phyloP scores from a whole-genome alignment of 2,113 vertebrate genomes.

The Stomatorhinus ivindoensis region DNA sequence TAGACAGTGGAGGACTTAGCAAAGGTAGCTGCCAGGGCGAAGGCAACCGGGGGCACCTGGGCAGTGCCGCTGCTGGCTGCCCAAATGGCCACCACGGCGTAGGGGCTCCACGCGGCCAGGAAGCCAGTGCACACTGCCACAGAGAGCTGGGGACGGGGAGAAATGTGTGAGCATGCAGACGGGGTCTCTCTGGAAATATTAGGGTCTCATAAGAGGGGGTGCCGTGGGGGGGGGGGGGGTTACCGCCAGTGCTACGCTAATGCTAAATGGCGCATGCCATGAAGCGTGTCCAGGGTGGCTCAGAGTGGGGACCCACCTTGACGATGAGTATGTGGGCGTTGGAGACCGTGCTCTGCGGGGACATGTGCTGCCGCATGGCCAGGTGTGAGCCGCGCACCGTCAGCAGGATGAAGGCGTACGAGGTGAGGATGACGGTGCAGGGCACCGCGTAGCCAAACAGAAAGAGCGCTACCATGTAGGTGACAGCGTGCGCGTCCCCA shows the following conservation, averaged over 20 bases:
- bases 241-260: neutral
- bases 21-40: conserved; percentile 49
- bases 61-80: conserved; percentile 38
- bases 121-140: conserved; percentile 57
- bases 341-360: conserved; percentile 33
- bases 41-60: conserved; percentile 48
- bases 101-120: conserved; percentile 61
- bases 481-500: conserved; percentile 32
- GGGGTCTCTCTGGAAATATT: neutral
- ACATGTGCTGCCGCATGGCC: conserved; percentile 46
- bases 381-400: conserved; percentile 43
- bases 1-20: conserved; percentile 62
- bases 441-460: conserved; percentile 61
- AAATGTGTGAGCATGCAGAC: neutral
- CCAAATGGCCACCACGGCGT: conserved; percentile 54
- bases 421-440: conserved; percentile 52
- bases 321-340: conserved; percentile 44
- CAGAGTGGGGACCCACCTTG: conserved; percentile 40
- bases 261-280: neutral
- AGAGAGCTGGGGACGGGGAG: conserved; percentile 46
- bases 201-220: neutral
- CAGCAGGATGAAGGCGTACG: conserved; percentile 54
- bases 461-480: conserved; percentile 56
- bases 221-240: too few relatives aligned
- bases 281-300: neutral